Conservation (phyloP, 1,140 invertebrate species). For the Carposina sasakii region DNA sequence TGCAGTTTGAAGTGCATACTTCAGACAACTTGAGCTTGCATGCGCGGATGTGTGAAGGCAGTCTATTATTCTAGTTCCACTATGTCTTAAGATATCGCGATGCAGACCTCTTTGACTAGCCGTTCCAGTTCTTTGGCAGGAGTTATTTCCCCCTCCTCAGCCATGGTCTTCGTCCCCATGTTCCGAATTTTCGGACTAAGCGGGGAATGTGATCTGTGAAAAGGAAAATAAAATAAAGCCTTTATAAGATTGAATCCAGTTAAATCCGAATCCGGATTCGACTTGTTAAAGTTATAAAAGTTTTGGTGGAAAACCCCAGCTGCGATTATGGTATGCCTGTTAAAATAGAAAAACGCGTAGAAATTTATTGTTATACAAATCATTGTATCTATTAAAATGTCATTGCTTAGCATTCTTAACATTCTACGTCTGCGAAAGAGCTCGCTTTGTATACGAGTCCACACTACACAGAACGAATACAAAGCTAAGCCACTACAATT, state of each 20-base stretch:
- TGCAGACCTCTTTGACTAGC: constrained; percentile 77
- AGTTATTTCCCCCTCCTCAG: constrained; percentile 72
- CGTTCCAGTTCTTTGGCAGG: constrained; percentile 75
- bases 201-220: constrained; percentile 74
- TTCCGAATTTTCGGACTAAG: constrained; percentile 73
- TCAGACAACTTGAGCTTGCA: too few relatives aligned
- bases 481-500: constrained; percentile 45
- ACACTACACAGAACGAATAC: constrained; percentile 35
- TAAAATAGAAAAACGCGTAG: not conserved
- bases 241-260: too few relatives aligned
- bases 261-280: too few relatives aligned
- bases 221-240: constrained; percentile 7
- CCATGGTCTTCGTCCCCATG: constrained; percentile 64
- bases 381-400: constrained; percentile 13
- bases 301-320: not conserved
- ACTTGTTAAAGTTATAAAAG: not conserved
- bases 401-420: constrained; percentile 25
- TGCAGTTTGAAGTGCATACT: too few relatives aligned
- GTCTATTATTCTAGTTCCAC: too few relatives aligned
- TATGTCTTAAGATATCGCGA: too few relatives aligned
- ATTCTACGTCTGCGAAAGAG: constrained; percentile 45
- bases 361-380: not conserved
- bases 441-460: constrained; percentile 42
- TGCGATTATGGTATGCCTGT: not conserved
- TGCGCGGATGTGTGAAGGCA: too few relatives aligned